Evolutionary conservation across 2,113 vertebrate genomes (phyloP).

Genomic region (Psephotus haematonotus): DNA sequence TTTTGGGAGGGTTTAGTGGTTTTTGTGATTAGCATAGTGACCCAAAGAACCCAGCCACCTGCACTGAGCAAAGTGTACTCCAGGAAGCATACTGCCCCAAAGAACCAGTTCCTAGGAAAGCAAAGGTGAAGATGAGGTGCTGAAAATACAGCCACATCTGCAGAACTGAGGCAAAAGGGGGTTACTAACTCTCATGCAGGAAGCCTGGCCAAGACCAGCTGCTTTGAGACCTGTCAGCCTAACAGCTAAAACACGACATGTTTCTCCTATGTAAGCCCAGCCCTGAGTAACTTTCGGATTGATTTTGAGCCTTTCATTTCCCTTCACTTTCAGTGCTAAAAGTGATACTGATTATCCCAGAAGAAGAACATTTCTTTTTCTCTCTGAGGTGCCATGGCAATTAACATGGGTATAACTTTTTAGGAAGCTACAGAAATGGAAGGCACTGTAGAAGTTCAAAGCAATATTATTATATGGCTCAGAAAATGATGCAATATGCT

Average conservation of each 20-base stretch:
- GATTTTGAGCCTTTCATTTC: neutral
- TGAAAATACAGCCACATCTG: neutral
- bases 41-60: neutral
- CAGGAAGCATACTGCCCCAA: neutral
- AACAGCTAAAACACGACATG: neutral
- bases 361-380: slow-evolving; percentile 3
- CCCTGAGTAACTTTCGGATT: neutral
- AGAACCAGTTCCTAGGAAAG: neutral
- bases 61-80: neutral
- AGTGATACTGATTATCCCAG: neutral
- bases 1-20: neutral
- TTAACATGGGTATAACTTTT: slow-evolving; percentile 38
- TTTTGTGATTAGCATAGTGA: neutral
- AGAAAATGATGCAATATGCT: slow-evolving; percentile 64
- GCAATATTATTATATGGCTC: slow-evolving; percentile 65
- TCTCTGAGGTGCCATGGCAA: neutral
- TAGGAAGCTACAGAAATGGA: slow-evolving; percentile 35
- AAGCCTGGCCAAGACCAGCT: neutral
- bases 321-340: neutral
- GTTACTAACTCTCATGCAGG: neutral
- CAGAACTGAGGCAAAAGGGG: neutral
- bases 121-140: neutral
- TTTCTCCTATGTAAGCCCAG: neutral
- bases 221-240: neutral
- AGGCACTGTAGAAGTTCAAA: slow-evolving; percentile 46